A percentile compares a stretch with the other conserved stretches of the same genome.
These are phyloP conservation scores for Tachyglossus aculeatus DNA, from an alignment of 2,797 vertebrate species.

Conservation along the genomic window DNA sequence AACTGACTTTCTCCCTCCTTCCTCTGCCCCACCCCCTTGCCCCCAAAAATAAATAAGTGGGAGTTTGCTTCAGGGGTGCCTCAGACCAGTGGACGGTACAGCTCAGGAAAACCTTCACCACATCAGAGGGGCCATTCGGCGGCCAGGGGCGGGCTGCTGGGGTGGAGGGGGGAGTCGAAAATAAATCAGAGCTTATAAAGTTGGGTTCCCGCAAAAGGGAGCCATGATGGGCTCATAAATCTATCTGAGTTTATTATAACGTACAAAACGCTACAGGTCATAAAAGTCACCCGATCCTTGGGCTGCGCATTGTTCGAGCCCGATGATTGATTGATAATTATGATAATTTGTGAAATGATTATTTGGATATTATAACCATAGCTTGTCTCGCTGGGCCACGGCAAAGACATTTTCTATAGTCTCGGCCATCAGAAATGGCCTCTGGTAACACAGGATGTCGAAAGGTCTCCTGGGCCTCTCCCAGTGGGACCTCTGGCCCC, in stretches of 20 bases:
- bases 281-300: slow-evolving; percentile 80
- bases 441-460: slow-evolving; percentile 71
- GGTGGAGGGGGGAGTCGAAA: background rate
- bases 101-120: background rate
- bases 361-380: slow-evolving; percentile 88
- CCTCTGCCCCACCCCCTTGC: background rate
- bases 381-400: slow-evolving; percentile 70
- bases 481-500: slow-evolving; percentile 59
- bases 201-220: slow-evolving; percentile 41
- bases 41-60: background rate
- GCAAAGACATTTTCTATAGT: slow-evolving; percentile 76
- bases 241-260: slow-evolving; percentile 81
- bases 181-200: slow-evolving; percentile 23
- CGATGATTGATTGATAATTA: slow-evolving; percentile 96
- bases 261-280: slow-evolving; percentile 87
- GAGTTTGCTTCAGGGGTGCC: fast-evolving
- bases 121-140: too few species aligned
- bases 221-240: slow-evolving; percentile 76
- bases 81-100: background rate
- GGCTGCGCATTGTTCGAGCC: slow-evolving; percentile 74
- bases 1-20: slow-evolving; percentile 1
- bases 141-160: too few species aligned
- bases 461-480: slow-evolving; percentile 46
- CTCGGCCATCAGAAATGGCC: slow-evolving; percentile 78
- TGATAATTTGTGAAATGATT: slow-evolving; percentile 96